Conservation (phyloP, 2,797 vertebrate species). For the Rhinella marina region DNA sequence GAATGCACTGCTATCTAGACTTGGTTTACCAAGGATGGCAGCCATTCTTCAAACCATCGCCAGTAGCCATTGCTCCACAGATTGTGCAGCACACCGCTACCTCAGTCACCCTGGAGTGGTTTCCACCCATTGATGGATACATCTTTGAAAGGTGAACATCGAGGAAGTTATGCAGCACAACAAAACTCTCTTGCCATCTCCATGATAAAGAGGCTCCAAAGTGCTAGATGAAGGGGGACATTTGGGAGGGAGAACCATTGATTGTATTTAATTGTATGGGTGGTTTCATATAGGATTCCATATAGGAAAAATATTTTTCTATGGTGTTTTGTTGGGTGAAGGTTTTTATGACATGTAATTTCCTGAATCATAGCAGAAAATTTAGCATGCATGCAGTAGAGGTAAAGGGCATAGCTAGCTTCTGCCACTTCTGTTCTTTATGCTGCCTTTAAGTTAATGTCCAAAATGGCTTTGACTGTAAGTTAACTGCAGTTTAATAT, state of each 20-base stretch:
- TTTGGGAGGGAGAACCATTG: not conserved
- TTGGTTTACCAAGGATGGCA: constrained; percentile 96
- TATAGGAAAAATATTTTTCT: not conserved
- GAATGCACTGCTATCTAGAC: constrained; percentile 99
- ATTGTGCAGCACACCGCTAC: constrained; percentile 83
- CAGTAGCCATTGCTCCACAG: constrained; percentile 88
- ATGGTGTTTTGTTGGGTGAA: not conserved
- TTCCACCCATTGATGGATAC: constrained; percentile 90
- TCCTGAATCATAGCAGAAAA: too few species aligned
- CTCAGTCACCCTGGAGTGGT: constrained; percentile 91
- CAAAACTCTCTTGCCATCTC: not conserved
- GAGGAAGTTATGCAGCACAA: not conserved
- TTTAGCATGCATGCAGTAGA: too few species aligned
- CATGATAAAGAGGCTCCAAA: not conserved
- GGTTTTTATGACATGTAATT: too few species aligned
- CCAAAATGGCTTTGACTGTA: not conserved
- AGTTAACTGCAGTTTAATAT: not conserved
- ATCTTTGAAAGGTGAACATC: constrained; percentile 95
- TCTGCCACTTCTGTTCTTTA: not conserved
- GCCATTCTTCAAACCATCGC: constrained; percentile 84
- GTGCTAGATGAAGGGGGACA: not conserved
- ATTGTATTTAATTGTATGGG: not conserved
- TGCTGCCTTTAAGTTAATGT: not conserved
- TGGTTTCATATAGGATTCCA: not conserved
- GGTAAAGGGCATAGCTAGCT: not conserved